phyloP scores from a whole-genome alignment of 2,888 invertebrate genomes.

The Mesorhabditis sp. region DNA sequence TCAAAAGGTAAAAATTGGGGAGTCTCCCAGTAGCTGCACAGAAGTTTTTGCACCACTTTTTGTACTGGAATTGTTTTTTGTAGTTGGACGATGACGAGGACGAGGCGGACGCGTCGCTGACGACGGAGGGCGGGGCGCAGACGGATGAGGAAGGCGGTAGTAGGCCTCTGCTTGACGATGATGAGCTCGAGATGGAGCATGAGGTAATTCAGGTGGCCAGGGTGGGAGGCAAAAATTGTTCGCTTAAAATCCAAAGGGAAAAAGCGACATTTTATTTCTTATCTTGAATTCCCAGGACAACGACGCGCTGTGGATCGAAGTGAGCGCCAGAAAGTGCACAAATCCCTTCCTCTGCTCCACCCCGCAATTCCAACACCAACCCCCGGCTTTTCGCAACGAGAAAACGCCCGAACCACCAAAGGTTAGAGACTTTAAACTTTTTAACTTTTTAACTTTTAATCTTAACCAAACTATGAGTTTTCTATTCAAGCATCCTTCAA shows the following conservation, averaged over 20 bases:
- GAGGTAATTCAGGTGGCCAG: constrained; percentile 14
- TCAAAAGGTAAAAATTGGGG: constrained; percentile 9
- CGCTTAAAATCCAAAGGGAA: too few relatives aligned
- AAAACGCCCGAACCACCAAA: constrained; percentile 1
- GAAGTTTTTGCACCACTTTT: too few relatives aligned
- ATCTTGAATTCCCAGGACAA: background rate
- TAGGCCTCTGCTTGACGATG: constrained; percentile 39
- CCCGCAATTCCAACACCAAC: background rate
- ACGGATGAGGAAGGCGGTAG: constrained; percentile 36
- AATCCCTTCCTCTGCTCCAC: constrained; percentile 2
- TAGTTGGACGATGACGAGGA: constrained; percentile 19
- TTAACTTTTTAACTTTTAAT: background rate
- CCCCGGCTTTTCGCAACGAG: background rate
- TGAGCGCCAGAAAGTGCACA: background rate
- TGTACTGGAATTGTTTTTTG: background rate
- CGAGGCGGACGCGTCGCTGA: constrained; percentile 26
- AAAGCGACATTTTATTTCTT: too few relatives aligned
- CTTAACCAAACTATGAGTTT: background rate
- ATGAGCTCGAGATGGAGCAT: constrained; percentile 39
- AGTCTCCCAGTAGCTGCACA: background rate
- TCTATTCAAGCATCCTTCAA: too few relatives aligned
- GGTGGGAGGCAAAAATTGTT: too few relatives aligned
- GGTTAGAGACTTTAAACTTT: background rate
- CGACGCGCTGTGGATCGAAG: constrained; percentile 5
- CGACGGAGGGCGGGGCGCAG: constrained; percentile 26